phyloP scores from a whole-genome alignment of 2,797 vertebrate genomes.

The Tarsius wallacei region DNA sequence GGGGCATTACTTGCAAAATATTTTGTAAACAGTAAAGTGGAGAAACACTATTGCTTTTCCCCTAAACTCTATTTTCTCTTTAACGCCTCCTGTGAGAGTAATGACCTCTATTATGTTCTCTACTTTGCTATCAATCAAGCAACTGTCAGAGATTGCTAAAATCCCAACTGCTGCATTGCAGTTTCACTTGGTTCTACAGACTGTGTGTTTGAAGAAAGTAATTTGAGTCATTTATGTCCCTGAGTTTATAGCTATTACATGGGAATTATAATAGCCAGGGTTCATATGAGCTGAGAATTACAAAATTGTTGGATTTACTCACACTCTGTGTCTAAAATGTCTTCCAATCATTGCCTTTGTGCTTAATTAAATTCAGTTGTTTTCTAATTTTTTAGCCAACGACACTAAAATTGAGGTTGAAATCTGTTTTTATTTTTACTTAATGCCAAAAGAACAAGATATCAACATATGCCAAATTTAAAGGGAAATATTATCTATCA shows the following conservation, averaged over 20 bases:
- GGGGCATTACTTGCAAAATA: neutral
- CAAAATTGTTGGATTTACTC: conserved; percentile 21
- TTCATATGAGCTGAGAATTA: conserved; percentile 37
- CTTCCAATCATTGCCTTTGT: conserved; percentile 12
- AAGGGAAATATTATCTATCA: conserved; percentile 33
- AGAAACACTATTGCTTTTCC: neutral
- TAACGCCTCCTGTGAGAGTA: neutral
- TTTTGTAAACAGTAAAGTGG: neutral
- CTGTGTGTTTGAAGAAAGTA: neutral
- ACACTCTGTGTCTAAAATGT: neutral
- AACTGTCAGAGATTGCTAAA: neutral
- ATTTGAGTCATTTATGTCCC: neutral
- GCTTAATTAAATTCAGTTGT: conserved; percentile 74
- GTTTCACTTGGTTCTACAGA: conserved; percentile 5
- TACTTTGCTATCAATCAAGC: neutral
- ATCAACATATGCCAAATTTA: conserved; percentile 48
- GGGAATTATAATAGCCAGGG: conserved; percentile 27
- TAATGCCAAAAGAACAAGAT: conserved; percentile 33
- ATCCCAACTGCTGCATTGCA: neutral
- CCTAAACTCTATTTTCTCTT: neutral
- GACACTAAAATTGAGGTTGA: conserved; percentile 27
- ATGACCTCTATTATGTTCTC: neutral
- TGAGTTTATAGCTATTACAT: conserved; percentile 6
- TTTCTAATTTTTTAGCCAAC: neutral
- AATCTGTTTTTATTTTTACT: conserved; percentile 63